Base-by-base conservation (phyloP, 92 coral and sea anemone genomes). In the Blastomussa wellsi region DNA sequence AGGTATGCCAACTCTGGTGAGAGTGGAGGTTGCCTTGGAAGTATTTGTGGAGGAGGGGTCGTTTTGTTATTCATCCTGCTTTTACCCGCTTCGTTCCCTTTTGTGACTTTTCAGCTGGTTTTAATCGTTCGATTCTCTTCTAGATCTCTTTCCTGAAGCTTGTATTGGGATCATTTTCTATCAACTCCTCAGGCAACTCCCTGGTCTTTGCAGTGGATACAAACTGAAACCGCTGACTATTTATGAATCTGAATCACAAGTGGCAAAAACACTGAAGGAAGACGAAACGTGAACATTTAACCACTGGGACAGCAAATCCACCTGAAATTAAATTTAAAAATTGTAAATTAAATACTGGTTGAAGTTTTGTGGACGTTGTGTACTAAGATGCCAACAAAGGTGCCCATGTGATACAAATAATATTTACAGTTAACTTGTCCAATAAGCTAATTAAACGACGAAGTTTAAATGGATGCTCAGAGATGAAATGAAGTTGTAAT, bases 61-160 rank as follows among this genome's bases (percentile, higher is more conserved):
- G 74, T 79, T 29, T 51, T 51, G 57, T 42, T 79, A 17, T 65
- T 42, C 83, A 79, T 62, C 24, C 6, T 24, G 26, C 65, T 5
- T 1, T 24, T 57, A 29, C 24, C 26, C 24, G 14, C 39, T 2
- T 28, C 37, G 2, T 47, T 74, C 22, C 53, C 4, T 2, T 5
- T 31, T 16, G 19, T 44, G 68, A 24, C 22, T n/a, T 26, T 62
- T 22, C 4, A 16, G 22, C 20, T 41, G 3, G 32, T 62, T n/a
- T 41, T 41, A 41, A n/a, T 13, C 49, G 49, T 55, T 55, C n/a
- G n/a, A n/a, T 55, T 55, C 64, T 55, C 7, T 22, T 55, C 16
- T 12, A 12, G 8, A 20, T 55, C 14, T 55, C 64, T n/a, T n/a
- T n/a, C n/a, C n/a, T n/a, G 59, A 52, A 52, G 20, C 59, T 52